Evolutionary conservation across 2,113 vertebrate genomes (phyloP).

Genomic region (Seriola quinqueradiata): DNA sequence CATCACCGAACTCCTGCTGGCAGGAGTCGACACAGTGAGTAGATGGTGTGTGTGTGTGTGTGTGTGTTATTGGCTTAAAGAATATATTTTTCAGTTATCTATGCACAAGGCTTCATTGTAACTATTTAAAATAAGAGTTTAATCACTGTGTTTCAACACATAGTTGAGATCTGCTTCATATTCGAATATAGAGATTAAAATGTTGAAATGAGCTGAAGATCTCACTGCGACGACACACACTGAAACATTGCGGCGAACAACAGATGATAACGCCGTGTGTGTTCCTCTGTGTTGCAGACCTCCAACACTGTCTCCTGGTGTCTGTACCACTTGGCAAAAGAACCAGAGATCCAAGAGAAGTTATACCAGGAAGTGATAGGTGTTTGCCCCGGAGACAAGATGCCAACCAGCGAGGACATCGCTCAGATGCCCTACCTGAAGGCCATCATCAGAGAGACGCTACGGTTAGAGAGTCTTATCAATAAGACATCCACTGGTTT

Average conservation of each 20-base stretch:
- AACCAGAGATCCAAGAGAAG: slow-evolving; percentile 80
- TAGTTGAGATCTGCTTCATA: neutral
- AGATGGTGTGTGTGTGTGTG: neutral
- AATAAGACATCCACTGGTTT: too few relatives aligned
- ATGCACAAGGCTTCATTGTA: too few relatives aligned
- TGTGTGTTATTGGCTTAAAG: neutral
- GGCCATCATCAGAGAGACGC: slow-evolving; percentile 84
- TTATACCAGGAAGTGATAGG: slow-evolving; percentile 81
- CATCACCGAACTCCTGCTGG: slow-evolving; percentile 86
- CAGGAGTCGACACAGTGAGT: slow-evolving; percentile 88
- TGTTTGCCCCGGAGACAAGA: slow-evolving; percentile 77
- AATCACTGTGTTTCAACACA: too few relatives aligned
- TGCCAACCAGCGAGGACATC: slow-evolving; percentile 80
- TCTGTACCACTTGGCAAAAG: slow-evolving; percentile 82
- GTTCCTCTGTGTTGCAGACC: slow-evolving; percentile 72
- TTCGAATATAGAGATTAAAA: neutral
- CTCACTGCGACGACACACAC: too few relatives aligned
- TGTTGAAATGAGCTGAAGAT: neutral
- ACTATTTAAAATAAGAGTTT: too few relatives aligned
- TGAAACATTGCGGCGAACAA: too few relatives aligned
- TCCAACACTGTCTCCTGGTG: slow-evolving; percentile 88
- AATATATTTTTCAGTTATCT: too few relatives aligned
- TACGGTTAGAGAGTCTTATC: slow-evolving; percentile 74
- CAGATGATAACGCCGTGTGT: neutral
- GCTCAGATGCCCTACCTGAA: slow-evolving; percentile 86